These are phyloP conservation scores for Gobiocypris rarus DNA, from an alignment of 2,113 vertebrate species.

Conservation along the genomic window DNA sequence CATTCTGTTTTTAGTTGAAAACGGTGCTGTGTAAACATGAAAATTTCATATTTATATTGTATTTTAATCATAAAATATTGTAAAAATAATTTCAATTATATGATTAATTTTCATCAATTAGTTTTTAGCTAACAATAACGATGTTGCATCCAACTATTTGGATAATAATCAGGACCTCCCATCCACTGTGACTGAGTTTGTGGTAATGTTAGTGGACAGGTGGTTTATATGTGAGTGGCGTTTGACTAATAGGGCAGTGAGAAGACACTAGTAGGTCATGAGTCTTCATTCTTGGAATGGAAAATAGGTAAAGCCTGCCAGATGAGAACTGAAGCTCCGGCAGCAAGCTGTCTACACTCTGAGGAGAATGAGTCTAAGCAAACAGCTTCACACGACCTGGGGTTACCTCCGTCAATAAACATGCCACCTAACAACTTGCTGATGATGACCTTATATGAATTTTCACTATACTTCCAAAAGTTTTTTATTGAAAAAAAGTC, in stretches of 20 bases:
- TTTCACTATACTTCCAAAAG: conserved; percentile 5
- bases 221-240: not conserved
- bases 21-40: no score
- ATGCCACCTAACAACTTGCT: not conserved
- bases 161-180: conserved; percentile 14
- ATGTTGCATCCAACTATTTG: not conserved
- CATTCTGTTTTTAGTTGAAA: no score
- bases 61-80: no score
- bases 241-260: conserved; percentile 22
- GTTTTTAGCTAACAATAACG: not conserved
- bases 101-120: no score
- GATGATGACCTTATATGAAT: not conserved
- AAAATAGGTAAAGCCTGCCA: conserved; percentile 7
- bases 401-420: conserved; percentile 22
- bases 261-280: conserved; percentile 27
- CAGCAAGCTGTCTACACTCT: not conserved
- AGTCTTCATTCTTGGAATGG: conserved; percentile 24
- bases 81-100: no score
- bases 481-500: conserved; percentile 3
- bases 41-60: no score
- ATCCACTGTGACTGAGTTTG: not conserved
- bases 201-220: conserved; percentile 10
- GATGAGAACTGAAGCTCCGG: not conserved
- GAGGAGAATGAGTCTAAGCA: not conserved
- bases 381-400: conserved; percentile 17